phyloP scores from a whole-genome alignment of 2,113 vertebrate species.

The Epinephelus cyanopodus region DNA sequence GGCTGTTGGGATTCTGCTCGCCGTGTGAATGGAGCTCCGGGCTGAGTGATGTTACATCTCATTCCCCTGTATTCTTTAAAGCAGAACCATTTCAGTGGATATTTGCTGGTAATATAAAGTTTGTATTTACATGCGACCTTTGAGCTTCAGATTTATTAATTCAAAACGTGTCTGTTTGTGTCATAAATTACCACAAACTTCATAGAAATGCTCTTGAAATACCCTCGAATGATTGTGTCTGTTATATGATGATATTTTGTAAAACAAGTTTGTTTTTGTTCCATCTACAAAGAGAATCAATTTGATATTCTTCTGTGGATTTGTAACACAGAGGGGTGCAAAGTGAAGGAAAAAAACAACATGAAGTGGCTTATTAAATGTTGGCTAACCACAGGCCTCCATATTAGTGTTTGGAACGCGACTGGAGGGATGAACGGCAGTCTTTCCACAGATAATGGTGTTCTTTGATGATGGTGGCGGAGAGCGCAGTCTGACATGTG shows the following conservation, averaged over 20 bases:
- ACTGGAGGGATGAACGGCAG: too few relatives aligned
- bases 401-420: too few relatives aligned
- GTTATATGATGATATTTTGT: not conserved
- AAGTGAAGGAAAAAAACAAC: too few relatives aligned
- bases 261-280: not conserved
- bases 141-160: not conserved
- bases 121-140: not conserved
- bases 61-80: not conserved
- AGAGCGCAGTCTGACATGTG: too few relatives aligned
- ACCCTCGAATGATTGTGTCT: not conserved
- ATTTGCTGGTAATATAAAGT: not conserved
- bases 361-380: too few relatives aligned
- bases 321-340: too few relatives aligned
- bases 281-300: not conserved
- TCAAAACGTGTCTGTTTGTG: not conserved
- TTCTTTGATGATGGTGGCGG: too few relatives aligned
- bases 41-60: slow-evolving; percentile 17
- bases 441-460: too few relatives aligned
- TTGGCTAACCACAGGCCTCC: too few relatives aligned
- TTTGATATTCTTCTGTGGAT: too few relatives aligned
- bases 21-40: slow-evolving; percentile 7
- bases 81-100: not conserved
- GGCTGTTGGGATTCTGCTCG: slow-evolving; percentile 26
- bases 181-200: not conserved
- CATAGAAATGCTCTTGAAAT: not conserved